Conservation (phyloP, 2,888 invertebrate species). For the Bhutanitis thaidina region DNA sequence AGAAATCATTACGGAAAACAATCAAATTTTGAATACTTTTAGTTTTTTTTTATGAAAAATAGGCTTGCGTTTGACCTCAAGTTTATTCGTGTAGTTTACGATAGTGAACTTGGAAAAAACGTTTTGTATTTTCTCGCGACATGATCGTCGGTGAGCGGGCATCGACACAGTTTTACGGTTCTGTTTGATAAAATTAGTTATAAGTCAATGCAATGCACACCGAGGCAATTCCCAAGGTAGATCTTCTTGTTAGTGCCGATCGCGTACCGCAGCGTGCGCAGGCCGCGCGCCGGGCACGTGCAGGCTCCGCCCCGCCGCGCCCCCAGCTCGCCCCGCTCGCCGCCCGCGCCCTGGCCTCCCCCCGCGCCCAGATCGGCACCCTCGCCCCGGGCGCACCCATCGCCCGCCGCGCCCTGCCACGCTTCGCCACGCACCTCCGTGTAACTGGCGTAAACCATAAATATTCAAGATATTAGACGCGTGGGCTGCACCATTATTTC, state of each 20-base stretch:
- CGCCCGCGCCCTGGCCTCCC: conserved; percentile 48
- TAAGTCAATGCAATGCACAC: conserved; percentile 47
- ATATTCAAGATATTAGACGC: too few species aligned
- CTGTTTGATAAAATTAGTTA: too few species aligned
- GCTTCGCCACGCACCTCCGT: conserved; percentile 83
- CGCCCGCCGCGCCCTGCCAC: conserved; percentile 79
- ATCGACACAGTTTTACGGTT: too few species aligned
- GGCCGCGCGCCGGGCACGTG: conserved; percentile 49
- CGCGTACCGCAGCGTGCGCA: conserved; percentile 45
- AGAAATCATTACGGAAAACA: too few species aligned
- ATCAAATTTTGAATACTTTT: too few species aligned
- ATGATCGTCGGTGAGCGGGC: too few species aligned
- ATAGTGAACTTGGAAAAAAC: too few species aligned
- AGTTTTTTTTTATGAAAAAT: too few species aligned
- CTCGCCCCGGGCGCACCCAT: conserved; percentile 78
- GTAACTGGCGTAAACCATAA: conserved; percentile 62
- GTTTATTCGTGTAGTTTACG: too few species aligned
- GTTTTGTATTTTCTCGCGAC: too few species aligned
- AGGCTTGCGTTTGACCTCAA: too few species aligned
- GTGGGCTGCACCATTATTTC: too few species aligned
- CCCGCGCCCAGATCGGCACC: conserved; percentile 65
- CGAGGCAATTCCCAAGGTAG: conserved; percentile 87
- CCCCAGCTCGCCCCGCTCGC: conserved; percentile 52
- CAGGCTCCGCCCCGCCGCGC: conserved; percentile 46
- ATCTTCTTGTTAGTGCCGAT: conserved; percentile 75